Evolutionary conservation across 2,888 invertebrate species (phyloP).

Genomic region (Phengaris arion): DNA sequence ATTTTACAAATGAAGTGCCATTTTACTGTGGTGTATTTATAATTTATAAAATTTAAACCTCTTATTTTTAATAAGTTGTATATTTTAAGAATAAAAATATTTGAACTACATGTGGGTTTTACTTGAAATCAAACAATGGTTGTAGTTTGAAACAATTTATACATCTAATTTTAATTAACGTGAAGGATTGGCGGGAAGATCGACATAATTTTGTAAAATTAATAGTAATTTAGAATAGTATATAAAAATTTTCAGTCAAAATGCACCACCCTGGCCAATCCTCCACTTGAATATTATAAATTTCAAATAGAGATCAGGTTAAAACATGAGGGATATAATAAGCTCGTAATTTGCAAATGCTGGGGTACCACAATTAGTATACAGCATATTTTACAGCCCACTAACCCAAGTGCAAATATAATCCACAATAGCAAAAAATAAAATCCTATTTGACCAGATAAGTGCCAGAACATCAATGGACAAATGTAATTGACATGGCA

Average conservation of each 20-base stretch:
- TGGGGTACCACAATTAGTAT: constrained; percentile 43
- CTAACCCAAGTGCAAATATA: constrained; percentile 68
- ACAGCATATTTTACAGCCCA: constrained; percentile 53
- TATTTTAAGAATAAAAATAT: constrained; percentile 44
- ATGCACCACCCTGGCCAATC: constrained; percentile 52
- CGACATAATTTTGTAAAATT: constrained; percentile 34
- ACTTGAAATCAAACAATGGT: constrained; percentile 44
- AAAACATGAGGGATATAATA: constrained; percentile 51
- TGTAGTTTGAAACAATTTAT: constrained; percentile 68
- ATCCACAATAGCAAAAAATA: constrained; percentile 72
- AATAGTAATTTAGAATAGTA: constrained; percentile 32
- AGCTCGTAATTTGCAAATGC: constrained; percentile 53
- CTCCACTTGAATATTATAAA: constrained; percentile 66
- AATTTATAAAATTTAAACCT: constrained; percentile 42
- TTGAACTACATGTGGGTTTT: constrained; percentile 33
- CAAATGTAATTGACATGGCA: constrained; percentile 78
- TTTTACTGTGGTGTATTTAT: constrained; percentile 60
- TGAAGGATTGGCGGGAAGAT: constrained; percentile 56
- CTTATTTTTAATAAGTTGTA: constrained; percentile 45
- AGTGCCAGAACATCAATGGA: constrained; percentile 69
- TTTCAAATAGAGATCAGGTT: constrained; percentile 71
- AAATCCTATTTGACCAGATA: constrained; percentile 71
- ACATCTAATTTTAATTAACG: constrained; percentile 69
- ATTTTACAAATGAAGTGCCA: constrained; percentile 59
- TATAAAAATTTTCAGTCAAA: constrained; percentile 35